Percentiles rank a stretch among this genome's conserved stretches.
phyloP scores from a whole-genome alignment of 1,140 invertebrate species.

The Penaeus indicus region DNA sequence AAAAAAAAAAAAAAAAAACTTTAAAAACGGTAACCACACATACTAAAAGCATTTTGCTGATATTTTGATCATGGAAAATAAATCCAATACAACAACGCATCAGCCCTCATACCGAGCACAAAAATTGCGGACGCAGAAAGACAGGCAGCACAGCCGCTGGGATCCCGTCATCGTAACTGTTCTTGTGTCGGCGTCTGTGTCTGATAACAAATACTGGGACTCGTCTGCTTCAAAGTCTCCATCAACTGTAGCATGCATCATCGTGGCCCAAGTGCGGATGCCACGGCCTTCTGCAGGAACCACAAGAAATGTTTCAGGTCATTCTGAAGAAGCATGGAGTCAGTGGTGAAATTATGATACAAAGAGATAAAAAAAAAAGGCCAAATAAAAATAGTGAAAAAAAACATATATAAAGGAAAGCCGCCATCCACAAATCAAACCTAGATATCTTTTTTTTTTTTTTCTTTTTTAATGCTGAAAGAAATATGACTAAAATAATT shows the following conservation, averaged over 20 bases:
- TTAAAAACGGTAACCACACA: too few species aligned
- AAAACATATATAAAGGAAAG: too few species aligned
- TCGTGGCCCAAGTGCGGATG: conserved; percentile 12
- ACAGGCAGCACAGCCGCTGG: conserved; percentile 44
- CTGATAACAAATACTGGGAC: conserved; percentile 61
- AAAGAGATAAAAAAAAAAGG: too few species aligned
- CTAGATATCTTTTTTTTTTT: too few species aligned
- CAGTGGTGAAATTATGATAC: not conserved
- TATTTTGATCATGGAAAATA: not conserved
- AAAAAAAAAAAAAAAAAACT: too few species aligned
- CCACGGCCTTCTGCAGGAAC: not conserved
- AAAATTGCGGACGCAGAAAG: conserved; percentile 53
- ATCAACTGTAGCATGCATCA: conserved; percentile 54
- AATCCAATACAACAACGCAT: not conserved
- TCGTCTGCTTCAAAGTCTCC: conserved; percentile 62
- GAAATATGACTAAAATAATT: too few species aligned
- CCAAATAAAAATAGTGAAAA: too few species aligned
- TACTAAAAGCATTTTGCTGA: not conserved
- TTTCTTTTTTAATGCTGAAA: too few species aligned
- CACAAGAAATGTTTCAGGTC: too few species aligned
- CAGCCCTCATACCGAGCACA: conserved; percentile 23
- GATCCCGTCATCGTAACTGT: conserved; percentile 40
- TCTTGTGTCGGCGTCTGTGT: conserved; percentile 53
- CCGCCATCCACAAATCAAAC: too few species aligned
- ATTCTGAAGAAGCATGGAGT: not conserved